Conservation (phyloP, 2,888 invertebrate genomes). For the Gastracanthus pulcherrimus region DNA sequence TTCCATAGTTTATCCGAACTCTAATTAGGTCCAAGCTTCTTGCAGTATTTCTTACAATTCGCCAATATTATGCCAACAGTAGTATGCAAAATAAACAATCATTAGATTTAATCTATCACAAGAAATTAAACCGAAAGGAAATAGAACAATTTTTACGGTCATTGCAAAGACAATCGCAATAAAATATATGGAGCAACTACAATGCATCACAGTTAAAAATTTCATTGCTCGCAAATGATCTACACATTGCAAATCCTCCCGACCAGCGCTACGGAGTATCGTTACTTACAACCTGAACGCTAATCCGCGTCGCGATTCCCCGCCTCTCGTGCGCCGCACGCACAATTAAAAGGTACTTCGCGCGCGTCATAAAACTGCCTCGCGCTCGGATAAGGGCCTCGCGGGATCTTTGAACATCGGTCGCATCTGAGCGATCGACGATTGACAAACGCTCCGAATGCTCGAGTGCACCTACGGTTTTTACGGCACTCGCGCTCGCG, state of each 20-base stretch:
- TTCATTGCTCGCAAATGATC: background rate
- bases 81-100: background rate
- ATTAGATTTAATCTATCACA: too few species aligned
- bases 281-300: too few species aligned
- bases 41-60: background rate
- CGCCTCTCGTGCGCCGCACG: too few species aligned
- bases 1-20: too few species aligned
- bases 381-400: too few species aligned
- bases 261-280: background rate
- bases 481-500: constrained; percentile 31
- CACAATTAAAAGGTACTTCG: background rate
- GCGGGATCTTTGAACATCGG: too few species aligned
- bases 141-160: background rate
- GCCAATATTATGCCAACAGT: background rate
- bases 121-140: background rate
- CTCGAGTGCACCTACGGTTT: constrained; percentile 63
- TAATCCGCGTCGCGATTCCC: background rate
- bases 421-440: too few species aligned
- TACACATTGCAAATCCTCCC: background rate
- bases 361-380: background rate
- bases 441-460: constrained; percentile 65
- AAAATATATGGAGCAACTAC: background rate
- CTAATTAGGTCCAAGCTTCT: too few species aligned
- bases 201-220: background rate
- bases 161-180: background rate